These are phyloP conservation scores for Gambusia yucatana DNA, from an alignment of 2,797 vertebrate genomes.

Conservation along the genomic window DNA sequence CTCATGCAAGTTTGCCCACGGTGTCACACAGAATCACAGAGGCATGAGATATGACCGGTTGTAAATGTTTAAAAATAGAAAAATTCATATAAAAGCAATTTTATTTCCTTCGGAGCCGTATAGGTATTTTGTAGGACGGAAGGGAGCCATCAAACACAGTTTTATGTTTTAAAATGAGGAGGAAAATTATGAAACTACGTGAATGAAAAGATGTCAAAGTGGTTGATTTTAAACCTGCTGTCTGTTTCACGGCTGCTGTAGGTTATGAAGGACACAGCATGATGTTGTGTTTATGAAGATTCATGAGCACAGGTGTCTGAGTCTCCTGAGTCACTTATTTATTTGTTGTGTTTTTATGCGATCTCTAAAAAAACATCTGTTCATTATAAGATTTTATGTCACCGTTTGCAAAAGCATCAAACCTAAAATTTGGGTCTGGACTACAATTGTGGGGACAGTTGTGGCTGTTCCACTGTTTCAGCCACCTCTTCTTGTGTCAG, in stretches of 20 bases:
- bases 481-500: slow-evolving; percentile 46
- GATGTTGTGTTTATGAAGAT: background rate
- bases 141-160: background rate
- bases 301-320: slow-evolving; percentile 17
- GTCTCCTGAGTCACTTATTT: slow-evolving; percentile 23
- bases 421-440: slow-evolving; percentile 37
- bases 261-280: background rate
- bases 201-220: background rate
- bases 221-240: background rate
- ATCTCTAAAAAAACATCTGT: slow-evolving; percentile 30
- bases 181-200: background rate
- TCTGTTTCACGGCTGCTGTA: background rate
- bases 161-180: background rate
- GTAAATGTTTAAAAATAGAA: slow-evolving; percentile 11
- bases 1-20: slow-evolving; percentile 10
- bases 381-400: slow-evolving; percentile 48
- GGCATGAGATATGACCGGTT: background rate
- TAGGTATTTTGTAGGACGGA: background rate
- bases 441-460: slow-evolving; percentile 2
- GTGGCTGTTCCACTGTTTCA: background rate
- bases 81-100: background rate
- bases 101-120: background rate
- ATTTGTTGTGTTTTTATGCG: slow-evolving; percentile 53
- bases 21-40: slow-evolving; percentile 8
- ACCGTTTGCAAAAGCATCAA: slow-evolving; percentile 21